Evolutionary conservation across 2,113 vertebrate species (phyloP).

Genomic region (Otocyon megalotis): DNA sequence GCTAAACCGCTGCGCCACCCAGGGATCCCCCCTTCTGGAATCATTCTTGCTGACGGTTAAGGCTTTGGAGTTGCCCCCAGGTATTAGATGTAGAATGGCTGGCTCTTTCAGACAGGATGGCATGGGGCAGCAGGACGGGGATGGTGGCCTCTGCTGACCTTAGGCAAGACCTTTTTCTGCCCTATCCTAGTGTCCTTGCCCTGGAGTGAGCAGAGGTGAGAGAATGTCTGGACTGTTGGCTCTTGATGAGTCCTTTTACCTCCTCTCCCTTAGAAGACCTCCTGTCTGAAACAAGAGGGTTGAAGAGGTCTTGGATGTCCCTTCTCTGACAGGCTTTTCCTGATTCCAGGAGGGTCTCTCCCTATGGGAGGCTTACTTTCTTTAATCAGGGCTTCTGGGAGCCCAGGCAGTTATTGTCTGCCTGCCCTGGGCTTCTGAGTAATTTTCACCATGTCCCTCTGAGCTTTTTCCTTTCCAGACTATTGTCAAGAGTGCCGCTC

Average conservation of each 20-base stretch:
- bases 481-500: not conserved
- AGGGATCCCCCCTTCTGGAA: too few relatives aligned
- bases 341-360: not conserved
- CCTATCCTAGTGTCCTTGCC: fast-evolving
- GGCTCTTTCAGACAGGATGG: fast-evolving
- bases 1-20: too few relatives aligned
- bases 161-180: not conserved
- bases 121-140: fast-evolving
- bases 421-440: not conserved
- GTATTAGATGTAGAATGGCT: not conserved
- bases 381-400: not conserved
- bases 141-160: not conserved
- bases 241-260: not conserved
- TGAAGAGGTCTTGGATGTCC: not conserved
- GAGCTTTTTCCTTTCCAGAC: not conserved
- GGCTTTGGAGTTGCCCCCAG: not conserved
- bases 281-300: not conserved
- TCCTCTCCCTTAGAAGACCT: not conserved
- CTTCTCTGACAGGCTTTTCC: not conserved
- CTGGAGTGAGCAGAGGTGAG: fast-evolving
- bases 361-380: not conserved
- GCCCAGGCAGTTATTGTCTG: not conserved
- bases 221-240: not conserved
- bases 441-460: not conserved
- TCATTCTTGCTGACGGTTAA: not conserved